These are phyloP conservation scores for Eriosoma lanigerum DNA, from an alignment of 1,140 invertebrate species.

Conservation along the genomic window DNA sequence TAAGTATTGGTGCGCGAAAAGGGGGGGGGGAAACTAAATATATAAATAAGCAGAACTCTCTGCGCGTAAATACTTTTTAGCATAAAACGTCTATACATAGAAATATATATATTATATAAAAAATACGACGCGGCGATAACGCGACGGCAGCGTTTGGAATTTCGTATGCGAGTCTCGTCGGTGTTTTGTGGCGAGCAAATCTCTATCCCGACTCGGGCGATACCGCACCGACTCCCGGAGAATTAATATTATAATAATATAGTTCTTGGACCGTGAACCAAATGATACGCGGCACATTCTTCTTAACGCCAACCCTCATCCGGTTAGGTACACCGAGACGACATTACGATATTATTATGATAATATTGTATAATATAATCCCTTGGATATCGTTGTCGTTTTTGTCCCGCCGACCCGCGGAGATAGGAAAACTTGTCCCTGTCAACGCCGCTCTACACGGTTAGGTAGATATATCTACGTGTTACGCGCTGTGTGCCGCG, in stretches of 20 bases:
- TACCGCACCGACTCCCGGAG: no score
- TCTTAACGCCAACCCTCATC: background rate
- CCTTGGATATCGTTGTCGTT: background rate
- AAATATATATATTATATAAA: no score
- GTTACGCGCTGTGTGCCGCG: no score
- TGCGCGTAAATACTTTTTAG: constrained; percentile 32
- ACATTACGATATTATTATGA: constrained; percentile 16
- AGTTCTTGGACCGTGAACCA: constrained; percentile 31
- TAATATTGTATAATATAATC: constrained; percentile 14
- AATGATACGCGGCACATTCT: constrained; percentile 22
- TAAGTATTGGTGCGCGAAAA: no score
- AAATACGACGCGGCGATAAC: constrained; percentile 13
- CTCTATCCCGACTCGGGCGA: background rate
- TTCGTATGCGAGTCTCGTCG: constrained; percentile 34
- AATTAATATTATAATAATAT: constrained; percentile 1
- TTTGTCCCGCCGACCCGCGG: constrained; percentile 4
- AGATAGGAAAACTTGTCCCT: no score
- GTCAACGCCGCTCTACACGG: no score
- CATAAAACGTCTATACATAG: constrained; percentile 19
- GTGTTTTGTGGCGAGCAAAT: constrained; percentile 33
- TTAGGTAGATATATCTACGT: no score
- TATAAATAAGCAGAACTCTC: background rate
- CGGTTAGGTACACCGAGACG: background rate
- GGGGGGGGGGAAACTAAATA: no score
- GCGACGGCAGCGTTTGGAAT: background rate